phyloP scores from a whole-genome alignment of 2,888 invertebrate species.

The Trypoxylon attenuatum region DNA sequence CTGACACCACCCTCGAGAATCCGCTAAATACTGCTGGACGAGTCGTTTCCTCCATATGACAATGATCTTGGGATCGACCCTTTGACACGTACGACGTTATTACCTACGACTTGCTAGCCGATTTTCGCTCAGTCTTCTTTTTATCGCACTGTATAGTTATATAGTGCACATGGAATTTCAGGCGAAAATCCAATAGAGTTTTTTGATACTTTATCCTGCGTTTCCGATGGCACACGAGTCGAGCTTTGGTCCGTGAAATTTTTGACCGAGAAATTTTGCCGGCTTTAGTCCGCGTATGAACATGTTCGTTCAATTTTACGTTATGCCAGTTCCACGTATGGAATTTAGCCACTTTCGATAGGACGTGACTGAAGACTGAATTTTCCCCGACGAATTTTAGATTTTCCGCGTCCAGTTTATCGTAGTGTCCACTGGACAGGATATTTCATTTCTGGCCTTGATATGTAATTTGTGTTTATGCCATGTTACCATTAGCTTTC shows the following conservation, averaged over 20 bases:
- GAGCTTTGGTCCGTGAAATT: no score
- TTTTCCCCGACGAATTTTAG: neutral
- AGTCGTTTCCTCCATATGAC: constrained; percentile 40
- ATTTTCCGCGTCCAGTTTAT: neutral
- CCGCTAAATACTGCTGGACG: constrained; percentile 40
- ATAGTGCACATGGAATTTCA: no score
- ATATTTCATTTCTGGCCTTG: neutral
- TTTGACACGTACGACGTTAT: no score
- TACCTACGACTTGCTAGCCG: no score
- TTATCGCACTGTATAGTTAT: no score
- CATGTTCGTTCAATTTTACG: neutral
- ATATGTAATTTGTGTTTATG: neutral
- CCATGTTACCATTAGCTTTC: neutral
- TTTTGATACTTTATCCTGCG: no score
- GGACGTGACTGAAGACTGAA: neutral
- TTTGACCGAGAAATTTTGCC: neutral
- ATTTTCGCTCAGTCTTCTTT: no score
- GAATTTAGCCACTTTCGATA: neutral
- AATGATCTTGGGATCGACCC: constrained; percentile 10
- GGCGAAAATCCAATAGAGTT: no score
- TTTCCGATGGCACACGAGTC: no score
- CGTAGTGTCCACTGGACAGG: neutral
- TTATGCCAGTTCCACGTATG: neutral
- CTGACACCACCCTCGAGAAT: constrained; percentile 34
- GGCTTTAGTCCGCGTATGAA: neutral